Evolutionary conservation across 1,140 invertebrate species (phyloP).

Genomic region (Lasioglossum baleicum): DNA sequence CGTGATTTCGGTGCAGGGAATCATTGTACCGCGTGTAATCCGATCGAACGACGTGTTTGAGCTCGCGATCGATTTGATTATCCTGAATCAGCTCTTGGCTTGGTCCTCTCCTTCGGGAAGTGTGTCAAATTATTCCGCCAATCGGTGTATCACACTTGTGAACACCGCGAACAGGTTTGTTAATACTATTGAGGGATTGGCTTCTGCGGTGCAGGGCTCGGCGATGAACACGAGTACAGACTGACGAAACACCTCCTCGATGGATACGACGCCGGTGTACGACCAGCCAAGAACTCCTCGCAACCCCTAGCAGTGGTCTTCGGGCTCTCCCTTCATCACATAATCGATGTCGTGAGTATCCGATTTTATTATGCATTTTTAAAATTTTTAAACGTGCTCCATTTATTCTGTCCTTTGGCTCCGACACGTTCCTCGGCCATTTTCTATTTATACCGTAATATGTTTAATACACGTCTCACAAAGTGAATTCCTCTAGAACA

Average conservation of each 20-base stretch:
- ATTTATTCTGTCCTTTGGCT: too few relatives aligned
- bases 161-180: too few relatives aligned
- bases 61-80: not conserved
- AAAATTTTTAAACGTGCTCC: too few relatives aligned
- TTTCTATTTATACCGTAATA: too few relatives aligned
- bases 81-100: too few relatives aligned
- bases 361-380: too few relatives aligned
- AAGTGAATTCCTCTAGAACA: too few relatives aligned
- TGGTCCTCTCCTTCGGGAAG: too few relatives aligned
- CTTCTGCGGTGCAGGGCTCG: slow-evolving; percentile 72
- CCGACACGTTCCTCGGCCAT: too few relatives aligned
- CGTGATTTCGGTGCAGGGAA: slow-evolving; percentile 25
- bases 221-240: slow-evolving; percentile 86
- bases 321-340: slow-evolving; percentile 89
- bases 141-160: too few relatives aligned
- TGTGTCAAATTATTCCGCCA: too few relatives aligned
- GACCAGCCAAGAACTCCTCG: slow-evolving; percentile 88
- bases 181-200: not conserved
- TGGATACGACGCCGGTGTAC: slow-evolving; percentile 87
- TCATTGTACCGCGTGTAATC: not conserved
- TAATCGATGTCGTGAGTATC: slow-evolving; percentile 87
- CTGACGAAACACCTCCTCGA: slow-evolving; percentile 87
- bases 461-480: too few relatives aligned
- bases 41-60: not conserved
- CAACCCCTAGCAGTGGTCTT: slow-evolving; percentile 87